A percentile compares a stretch with the other conserved stretches of the same genome.
phyloP scores from a whole-genome alignment of 30 jellyfish, hydroid and myxozoan genomes.

The Chrysaora quinquecirrha region DNA sequence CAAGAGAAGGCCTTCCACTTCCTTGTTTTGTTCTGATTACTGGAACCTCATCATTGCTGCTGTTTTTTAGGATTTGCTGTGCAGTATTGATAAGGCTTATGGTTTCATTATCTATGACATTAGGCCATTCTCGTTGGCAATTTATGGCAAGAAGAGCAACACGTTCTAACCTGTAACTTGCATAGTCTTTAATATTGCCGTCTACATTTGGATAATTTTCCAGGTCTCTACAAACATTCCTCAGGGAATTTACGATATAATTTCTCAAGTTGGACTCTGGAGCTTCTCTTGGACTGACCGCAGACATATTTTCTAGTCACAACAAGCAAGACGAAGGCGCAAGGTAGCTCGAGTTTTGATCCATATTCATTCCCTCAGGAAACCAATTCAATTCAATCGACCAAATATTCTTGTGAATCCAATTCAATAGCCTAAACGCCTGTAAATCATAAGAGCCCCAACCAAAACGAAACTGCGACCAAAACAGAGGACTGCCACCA shows the following conservation, averaged over 20 bases:
- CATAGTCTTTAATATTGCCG: conserved; percentile 6
- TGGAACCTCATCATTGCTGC: conserved; percentile 18
- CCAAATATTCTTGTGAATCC: conserved; percentile 1
- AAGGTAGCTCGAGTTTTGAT: neutral
- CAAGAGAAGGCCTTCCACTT: conserved; percentile 32
- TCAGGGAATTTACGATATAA: conserved; percentile 13
- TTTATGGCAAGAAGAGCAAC: conserved; percentile 11
- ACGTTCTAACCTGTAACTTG: conserved; percentile 13
- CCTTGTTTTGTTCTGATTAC: conserved; percentile 22
- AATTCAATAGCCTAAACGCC: conserved; percentile 9
- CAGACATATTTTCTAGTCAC: neutral
- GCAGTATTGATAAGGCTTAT: conserved; percentile 12
- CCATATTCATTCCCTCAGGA: conserved; percentile 15
- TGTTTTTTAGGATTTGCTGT: conserved; percentile 10
- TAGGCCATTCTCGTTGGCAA: conserved; percentile 22
- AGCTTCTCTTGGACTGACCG: conserved; percentile 14
- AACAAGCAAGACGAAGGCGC: conserved; percentile 17
- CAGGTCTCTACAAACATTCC: conserved; percentile 8
- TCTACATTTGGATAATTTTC: conserved; percentile 14
- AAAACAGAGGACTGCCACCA: conserved; percentile 17
- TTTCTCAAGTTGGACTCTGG: conserved; percentile 15
- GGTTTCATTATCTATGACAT: conserved; percentile 11
- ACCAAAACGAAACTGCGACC: conserved; percentile 18
- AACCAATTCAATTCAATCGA: conserved; percentile 10
- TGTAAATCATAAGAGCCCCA: conserved; percentile 1